Percentiles rank a stretch among this genome's conserved stretches.
Conservation (phyloP, 2,113 vertebrate species). For the Syngnathus scovelli region DNA sequence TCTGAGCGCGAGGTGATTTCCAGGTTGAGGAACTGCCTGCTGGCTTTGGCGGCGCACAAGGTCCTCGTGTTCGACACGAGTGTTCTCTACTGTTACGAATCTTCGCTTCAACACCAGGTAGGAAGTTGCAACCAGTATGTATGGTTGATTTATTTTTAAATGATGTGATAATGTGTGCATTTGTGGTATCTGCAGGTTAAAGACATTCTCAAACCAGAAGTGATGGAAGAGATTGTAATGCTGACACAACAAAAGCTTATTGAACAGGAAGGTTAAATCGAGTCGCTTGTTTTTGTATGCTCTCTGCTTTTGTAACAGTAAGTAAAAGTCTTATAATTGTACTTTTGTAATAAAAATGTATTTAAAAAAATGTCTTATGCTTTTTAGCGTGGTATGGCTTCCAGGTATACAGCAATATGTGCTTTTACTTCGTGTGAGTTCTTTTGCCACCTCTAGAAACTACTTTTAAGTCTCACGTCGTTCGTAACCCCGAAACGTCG, state of each 20-base stretch:
- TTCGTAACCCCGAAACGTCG: neutral
- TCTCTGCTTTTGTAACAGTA: neutral
- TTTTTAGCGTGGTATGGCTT: constrained; percentile 2
- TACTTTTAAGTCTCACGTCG: neutral
- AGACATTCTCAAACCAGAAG: constrained; percentile 89
- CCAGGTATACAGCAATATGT: neutral
- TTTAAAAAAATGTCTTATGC: constrained; percentile 36
- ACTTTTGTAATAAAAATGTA: constrained; percentile 3
- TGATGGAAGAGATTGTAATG: constrained; percentile 88
- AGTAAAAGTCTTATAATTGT: neutral
- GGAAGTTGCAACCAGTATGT: neutral
- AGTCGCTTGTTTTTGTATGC: neutral
- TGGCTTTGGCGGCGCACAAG: constrained; percentile 82
- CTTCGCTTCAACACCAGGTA: constrained; percentile 87
- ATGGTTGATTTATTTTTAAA: neutral
- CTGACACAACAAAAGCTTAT: constrained; percentile 86
- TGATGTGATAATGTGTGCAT: neutral
- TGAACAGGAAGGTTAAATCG: constrained; percentile 81
- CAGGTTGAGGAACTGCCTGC: constrained; percentile 87
- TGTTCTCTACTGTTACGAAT: constrained; percentile 94
- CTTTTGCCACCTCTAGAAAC: neutral
- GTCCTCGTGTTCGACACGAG: constrained; percentile 91
- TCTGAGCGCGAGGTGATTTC: constrained; percentile 93
- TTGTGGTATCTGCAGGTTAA: constrained; percentile 78
- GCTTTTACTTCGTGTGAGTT: neutral